Percentiles rank a stretch among this genome's conserved stretches.
phyloP scores from a whole-genome alignment of 2,113 vertebrate species.

The Eulemur rufifrons region DNA sequence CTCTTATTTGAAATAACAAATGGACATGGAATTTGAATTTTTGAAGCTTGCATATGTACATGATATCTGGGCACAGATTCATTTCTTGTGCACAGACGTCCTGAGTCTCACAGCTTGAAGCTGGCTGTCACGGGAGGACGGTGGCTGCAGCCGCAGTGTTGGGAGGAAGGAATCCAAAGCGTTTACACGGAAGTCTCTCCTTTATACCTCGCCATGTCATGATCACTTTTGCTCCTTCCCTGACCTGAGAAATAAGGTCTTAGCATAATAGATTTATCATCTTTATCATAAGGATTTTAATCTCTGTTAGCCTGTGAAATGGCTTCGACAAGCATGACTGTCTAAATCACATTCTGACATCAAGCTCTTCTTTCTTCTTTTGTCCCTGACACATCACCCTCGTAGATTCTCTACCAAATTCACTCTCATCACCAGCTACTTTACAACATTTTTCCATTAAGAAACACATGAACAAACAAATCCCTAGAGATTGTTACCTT shows the following conservation, averaged over 20 bases:
- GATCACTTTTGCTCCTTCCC: neutral
- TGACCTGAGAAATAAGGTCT: neutral
- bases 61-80: neutral
- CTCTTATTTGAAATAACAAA: slow-evolving; percentile 64
- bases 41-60: neutral
- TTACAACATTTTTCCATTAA: neutral
- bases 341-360: neutral
- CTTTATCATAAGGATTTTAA: slow-evolving; percentile 28
- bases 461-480: neutral
- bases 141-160: accelerated
- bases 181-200: accelerated
- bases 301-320: neutral
- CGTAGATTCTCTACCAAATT: neutral
- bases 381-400: neutral
- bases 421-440: neutral
- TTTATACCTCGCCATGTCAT: neutral
- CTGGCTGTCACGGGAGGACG: neutral
- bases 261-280: neutral
- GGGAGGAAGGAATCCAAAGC: neutral
- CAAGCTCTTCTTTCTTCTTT: neutral
- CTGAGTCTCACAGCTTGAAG: neutral
- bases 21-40: slow-evolving; percentile 56
- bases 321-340: neutral
- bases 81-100: neutral
- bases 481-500: neutral